phyloP scores from a whole-genome alignment of 2,113 vertebrate species.

The Myrmophylax atrothorax region DNA sequence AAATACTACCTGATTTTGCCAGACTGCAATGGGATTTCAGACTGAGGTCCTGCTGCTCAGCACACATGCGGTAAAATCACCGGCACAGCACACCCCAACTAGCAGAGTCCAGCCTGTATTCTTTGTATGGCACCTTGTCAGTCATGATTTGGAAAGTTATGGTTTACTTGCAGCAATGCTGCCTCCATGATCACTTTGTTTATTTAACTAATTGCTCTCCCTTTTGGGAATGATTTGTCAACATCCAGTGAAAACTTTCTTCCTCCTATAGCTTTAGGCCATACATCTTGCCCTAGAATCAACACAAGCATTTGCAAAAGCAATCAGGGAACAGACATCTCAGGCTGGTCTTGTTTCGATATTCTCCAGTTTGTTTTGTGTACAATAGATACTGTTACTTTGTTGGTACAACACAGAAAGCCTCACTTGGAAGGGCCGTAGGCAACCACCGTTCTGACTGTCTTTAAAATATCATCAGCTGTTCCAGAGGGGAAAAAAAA shows the following conservation, averaged over 20 bases:
- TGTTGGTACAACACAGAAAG: background rate
- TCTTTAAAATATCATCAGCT: conserved; percentile 3
- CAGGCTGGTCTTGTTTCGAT: background rate
- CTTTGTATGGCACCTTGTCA: background rate
- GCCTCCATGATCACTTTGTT: background rate
- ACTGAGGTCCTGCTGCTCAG: background rate
- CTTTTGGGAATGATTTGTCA: background rate
- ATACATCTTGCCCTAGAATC: background rate
- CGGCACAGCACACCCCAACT: background rate
- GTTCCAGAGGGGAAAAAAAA: background rate
- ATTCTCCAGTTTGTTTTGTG: background rate
- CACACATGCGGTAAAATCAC: background rate
- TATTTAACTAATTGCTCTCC: background rate
- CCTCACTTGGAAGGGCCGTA: background rate
- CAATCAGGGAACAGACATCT: background rate
- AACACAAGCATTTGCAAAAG: background rate
- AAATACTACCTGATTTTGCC: background rate
- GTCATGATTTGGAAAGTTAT: background rate
- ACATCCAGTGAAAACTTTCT: background rate
- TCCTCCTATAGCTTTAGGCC: background rate
- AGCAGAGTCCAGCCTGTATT: background rate
- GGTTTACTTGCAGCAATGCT: background rate
- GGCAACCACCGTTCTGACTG: background rate
- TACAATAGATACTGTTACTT: background rate
- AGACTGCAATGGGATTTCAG: background rate